A percentile compares a stretch with the other conserved stretches of the same genome.
These are phyloP conservation scores for Galeruca laticollis DNA, from an alignment of 2,888 invertebrate genomes.

Conservation along the genomic window DNA sequence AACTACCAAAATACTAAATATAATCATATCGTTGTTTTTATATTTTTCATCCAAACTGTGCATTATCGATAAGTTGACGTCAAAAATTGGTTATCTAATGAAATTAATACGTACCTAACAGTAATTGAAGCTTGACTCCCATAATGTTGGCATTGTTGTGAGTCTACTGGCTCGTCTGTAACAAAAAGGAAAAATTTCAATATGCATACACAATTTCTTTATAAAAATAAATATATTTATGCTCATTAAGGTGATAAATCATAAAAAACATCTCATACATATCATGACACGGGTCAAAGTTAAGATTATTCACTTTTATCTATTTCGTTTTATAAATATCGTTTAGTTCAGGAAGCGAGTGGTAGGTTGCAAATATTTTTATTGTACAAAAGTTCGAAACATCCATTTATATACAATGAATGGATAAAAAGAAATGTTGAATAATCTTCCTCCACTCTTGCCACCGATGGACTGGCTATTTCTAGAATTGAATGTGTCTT, in stretches of 20 bases:
- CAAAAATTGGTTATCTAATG: conserved; percentile 27
- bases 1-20: too few species aligned
- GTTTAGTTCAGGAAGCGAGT: not conserved
- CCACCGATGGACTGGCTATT: too few species aligned
- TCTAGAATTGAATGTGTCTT: too few species aligned
- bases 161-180: conserved; percentile 57
- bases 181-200: conserved; percentile 46
- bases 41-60: too few species aligned
- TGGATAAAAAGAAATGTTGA: too few species aligned
- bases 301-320: conserved; percentile 10
- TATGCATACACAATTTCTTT: not conserved
- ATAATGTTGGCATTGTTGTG: conserved; percentile 62
- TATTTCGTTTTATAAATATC: conserved; percentile 8
- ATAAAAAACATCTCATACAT: not conserved
- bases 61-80: conserved; percentile 16
- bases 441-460: too few species aligned
- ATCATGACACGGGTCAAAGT: conserved; percentile 7
- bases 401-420: too few species aligned
- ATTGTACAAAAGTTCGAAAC: too few species aligned
- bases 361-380: too few species aligned
- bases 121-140: conserved; percentile 63
- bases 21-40: too few species aligned
- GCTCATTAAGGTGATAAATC: not conserved
- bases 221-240: not conserved
- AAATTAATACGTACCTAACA: conserved; percentile 60